These are phyloP conservation scores for Gari tellinella DNA, from an alignment of 2,888 invertebrate genomes.

Conservation along the genomic window DNA sequence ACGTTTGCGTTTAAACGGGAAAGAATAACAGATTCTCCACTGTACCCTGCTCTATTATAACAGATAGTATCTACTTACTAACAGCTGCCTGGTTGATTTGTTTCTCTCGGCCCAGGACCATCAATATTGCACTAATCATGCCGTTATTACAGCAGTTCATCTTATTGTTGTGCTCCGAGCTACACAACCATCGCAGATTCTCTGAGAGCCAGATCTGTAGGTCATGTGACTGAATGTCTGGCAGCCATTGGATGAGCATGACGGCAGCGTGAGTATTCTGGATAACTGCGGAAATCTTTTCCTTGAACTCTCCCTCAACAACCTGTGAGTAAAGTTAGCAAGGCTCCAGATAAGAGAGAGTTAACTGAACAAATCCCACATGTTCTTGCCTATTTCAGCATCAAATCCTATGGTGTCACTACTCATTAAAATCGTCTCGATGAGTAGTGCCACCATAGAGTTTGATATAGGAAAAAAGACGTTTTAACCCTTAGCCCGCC, in stretches of 20 bases:
- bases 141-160: conserved; percentile 86
- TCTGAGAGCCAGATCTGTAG: conserved; percentile 85
- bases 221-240: conserved; percentile 83
- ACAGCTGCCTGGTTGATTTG: conserved; percentile 84
- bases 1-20: too few species aligned
- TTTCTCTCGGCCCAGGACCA: conserved; percentile 84
- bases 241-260: conserved; percentile 86
- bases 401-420: too few species aligned
- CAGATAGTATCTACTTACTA: conserved; percentile 76
- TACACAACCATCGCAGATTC: conserved; percentile 80
- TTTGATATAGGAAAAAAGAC: too few species aligned
- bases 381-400: too few species aligned
- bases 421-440: too few species aligned
- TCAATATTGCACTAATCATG: conserved; percentile 85
- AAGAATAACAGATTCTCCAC: too few species aligned
- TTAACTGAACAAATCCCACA: too few species aligned
- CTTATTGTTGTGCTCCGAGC: conserved; percentile 85
- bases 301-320: conserved; percentile 70
- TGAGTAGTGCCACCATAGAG: too few species aligned
- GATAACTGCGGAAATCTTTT: conserved; percentile 71
- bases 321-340: conserved; percentile 65
- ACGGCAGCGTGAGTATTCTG: conserved; percentile 85
- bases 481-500: too few species aligned
- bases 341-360: too few species aligned
- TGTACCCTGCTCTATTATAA: too few species aligned